These are phyloP conservation scores for Columba janthina DNA, from an alignment of 2,113 vertebrate species.

Conservation along the genomic window DNA sequence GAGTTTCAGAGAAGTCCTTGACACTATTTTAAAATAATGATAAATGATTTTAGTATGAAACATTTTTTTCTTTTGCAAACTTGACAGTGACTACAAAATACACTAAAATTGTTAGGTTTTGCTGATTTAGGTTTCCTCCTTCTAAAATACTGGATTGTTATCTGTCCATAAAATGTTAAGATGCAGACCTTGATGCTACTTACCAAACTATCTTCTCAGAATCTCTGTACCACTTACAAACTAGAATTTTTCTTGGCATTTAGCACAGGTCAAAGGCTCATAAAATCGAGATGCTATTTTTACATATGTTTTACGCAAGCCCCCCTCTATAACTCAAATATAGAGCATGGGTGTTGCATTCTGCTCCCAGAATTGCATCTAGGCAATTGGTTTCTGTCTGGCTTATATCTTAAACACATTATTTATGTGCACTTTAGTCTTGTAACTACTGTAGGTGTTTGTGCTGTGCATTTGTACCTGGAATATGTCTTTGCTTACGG, in stretches of 20 bases:
- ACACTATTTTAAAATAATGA: slow-evolving; percentile 2
- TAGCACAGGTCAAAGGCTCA: not conserved
- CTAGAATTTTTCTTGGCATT: not conserved
- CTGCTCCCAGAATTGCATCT: not conserved
- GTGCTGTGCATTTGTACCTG: not conserved
- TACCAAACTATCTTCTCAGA: not conserved
- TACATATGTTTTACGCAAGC: not conserved
- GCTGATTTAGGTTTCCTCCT: not conserved
- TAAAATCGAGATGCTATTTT: not conserved
- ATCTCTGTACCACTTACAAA: not conserved
- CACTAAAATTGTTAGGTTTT: not conserved
- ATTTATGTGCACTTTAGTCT: not conserved
- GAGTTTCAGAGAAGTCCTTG: slow-evolving; percentile 8
- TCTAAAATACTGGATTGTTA: not conserved
- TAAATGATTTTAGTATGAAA: not conserved
- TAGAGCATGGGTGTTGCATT: not conserved
- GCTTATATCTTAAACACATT: not conserved
- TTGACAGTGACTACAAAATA: not conserved
- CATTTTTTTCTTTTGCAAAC: not conserved
- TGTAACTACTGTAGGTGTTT: not conserved
- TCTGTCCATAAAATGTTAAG: not conserved
- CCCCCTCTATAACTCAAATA: not conserved
- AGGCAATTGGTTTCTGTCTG: not conserved
- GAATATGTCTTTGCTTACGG: not conserved
- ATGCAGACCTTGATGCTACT: not conserved